Base-by-base conservation (phyloP, 2,113 vertebrate species). In the Calonectris borealis region DNA sequence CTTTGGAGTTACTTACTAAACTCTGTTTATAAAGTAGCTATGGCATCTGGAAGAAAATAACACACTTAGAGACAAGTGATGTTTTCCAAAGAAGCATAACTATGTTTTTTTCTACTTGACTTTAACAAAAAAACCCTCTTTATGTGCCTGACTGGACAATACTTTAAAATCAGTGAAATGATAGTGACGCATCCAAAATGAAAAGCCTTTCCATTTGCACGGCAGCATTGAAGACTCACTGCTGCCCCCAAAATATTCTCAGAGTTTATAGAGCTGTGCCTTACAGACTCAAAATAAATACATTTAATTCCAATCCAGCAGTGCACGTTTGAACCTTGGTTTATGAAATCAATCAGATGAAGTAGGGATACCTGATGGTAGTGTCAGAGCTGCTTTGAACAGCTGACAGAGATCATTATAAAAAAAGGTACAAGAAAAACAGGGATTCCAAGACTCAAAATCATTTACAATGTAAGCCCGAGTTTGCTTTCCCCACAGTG, bases 311-410 rank as follows among this genome's bases (percentile, higher is more conserved):
- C 42, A 83, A 48, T 80, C 93, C 91, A 76, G 73, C 86, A 86
- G 78, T 38, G 22, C 22, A 17, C n/a, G 27, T 88, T 94, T 26
- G 86, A 86, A 48, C 81, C 57, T 61, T 68, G 49, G 44, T 54
- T 93, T 71, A 71, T 86, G 58, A 66, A 95, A 88, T 58, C 76
- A 60, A 29, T 62, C 72, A 64, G 77, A 84, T 31, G 60, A 93
- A 92, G 90, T 22, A 58, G 64, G 16, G 9, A 78, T 96, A 97
- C 96, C 96, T 96, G 89, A 92, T 95, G 94, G 91, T 64, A 96
- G 94, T 80, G 86, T 92, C 96, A 96, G 60, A 95, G 65, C 21
- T 38, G 25, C 81, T 96, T 87, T 61, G 85, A 88, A 83, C 83
- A 73, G 68, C 83, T 93, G 88, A 65, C 73, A 89, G 86, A 86